Evolutionary conservation across 2,888 invertebrate species (phyloP), one percentile per base, ranked within the genome.

Genomic region (Agrochola circellaris): DNA sequence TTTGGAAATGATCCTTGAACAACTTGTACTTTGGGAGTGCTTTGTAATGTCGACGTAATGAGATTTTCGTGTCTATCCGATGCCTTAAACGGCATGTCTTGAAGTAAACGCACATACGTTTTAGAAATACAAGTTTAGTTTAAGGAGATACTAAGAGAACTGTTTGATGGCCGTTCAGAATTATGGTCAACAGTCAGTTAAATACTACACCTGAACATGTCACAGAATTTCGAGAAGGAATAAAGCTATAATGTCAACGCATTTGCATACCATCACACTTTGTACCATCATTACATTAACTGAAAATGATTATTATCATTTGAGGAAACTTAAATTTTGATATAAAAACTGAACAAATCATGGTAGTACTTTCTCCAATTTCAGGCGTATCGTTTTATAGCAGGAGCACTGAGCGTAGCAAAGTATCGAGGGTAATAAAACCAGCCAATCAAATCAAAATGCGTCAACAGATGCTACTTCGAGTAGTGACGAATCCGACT

Each of bases 1-100:
- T 88, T 87, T 71, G 61, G 88, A 78, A 78, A 73, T 77, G 60
- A 81, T 77, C 88, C 84, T 86, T 88, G 86, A 79, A 15, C 71
- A 71, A 61, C 68, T 34, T 75, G 68, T 73, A 61, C 75, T 81
- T 82, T 78, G 38, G 68, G 11, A 84, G 69, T 77, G 78, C 76
- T 84, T 84, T 87, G 64, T 79, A 68, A 82, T 74, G 80, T 78
- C 51, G 51, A 74, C 26, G 61, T 85, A 88, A 88, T 82, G 84
- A 82, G 70, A 74, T 73, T 81, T 83, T 88, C 84, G 85, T 88
- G 87, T 82, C 62, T 75, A 65, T 38, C 26, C 66, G 61, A 64
- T 65, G 51, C 86, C 70, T 71, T 82, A 85, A 73, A 83, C 68
- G 66, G 79, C 38, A 65, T 67, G 76, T 26, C 66, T 73, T n/a